Conservation (phyloP, 2,797 vertebrate genomes). For the Poeciliopsis infans region DNA sequence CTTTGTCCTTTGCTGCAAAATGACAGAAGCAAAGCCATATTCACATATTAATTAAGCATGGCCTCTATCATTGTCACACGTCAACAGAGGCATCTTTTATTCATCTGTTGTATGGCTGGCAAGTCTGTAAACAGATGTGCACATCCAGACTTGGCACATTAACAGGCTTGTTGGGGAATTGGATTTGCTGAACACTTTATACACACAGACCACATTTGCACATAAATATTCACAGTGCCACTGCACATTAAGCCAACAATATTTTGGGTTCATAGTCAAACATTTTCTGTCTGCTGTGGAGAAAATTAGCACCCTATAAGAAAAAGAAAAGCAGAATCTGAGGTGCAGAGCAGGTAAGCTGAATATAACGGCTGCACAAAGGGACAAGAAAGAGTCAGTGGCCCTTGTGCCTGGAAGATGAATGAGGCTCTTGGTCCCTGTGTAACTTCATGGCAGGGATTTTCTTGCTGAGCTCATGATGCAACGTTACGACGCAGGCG, state of each 20-base stretch:
- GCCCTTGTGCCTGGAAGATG: neutral
- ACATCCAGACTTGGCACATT: conserved; percentile 35
- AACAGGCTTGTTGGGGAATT: conserved; percentile 18
- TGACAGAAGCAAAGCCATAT: conserved; percentile 32
- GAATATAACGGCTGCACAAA: neutral
- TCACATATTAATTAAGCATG: conserved; percentile 74
- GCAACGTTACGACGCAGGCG: conserved; percentile 19
- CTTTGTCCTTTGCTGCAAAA: conserved; percentile 31
- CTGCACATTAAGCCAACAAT: neutral
- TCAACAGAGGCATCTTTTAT: conserved; percentile 75
- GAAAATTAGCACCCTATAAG: neutral
- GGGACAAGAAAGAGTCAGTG: neutral
- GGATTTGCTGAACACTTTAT: conserved; percentile 12
- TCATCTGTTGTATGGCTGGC: conserved; percentile 67
- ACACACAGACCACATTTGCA: conserved; percentile 2
- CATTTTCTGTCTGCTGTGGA: neutral
- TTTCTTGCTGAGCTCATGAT: conserved; percentile 29
- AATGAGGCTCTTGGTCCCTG: conserved; percentile 6
- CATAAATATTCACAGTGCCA: conserved; percentile 4
- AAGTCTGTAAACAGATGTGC: conserved; percentile 61
- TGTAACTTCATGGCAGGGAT: conserved; percentile 1
- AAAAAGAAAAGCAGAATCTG: neutral
- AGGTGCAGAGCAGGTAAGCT: neutral
- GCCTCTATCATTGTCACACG: conserved; percentile 55
- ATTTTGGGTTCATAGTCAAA: neutral